Base-by-base conservation (phyloP, 1,140 invertebrate species). In the Subanguina moxae region DNA sequence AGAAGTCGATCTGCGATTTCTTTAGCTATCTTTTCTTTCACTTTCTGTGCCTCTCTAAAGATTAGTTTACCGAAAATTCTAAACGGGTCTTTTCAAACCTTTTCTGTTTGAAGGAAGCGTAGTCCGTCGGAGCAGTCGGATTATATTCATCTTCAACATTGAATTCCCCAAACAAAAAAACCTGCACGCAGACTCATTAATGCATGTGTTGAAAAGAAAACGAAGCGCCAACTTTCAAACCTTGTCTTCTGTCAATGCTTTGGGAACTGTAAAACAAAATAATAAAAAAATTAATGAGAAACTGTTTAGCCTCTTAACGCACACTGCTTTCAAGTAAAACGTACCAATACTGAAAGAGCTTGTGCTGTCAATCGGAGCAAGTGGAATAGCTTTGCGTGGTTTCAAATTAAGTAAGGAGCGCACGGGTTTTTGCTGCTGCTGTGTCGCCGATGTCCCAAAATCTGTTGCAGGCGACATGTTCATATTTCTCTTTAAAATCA, bases 141-240 rank as follows among this genome's bases (percentile, higher is more conserved):
- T 82, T 78, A 42, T 80, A 80, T 65, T 80, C 78, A 57, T 76
- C 77, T 30, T 80, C 77, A 5, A 80, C 65, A 23, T 42, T 70
- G 15, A 79, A 56, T 70, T 80, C 78, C 13, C 77, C 77, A 64
- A 80, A 80, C 38, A 80, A 59, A 42, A 78, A 66, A 21, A 78
- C 69, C 80, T 82, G 38, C 43, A 71, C 43, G 57, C 28, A 43
- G 67, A 46, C n/a, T 11, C 30, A 21, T 67, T 21, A 66, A 66
- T 66, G 19, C 17, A 19, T 67, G 17, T 57, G n/a, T 66, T 67
- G 19, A 67, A 66, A 66, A 66, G 19, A 30, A 68, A 65, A 21
- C 28, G n/a, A 19, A 21, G 58, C n/a, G n/a, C 27, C 58, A 61
- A 61, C 58, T 43, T 61, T 61, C 28, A 61, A 61, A 32, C 58